Percentiles rank a stretch among this genome's conserved stretches.
Evolutionary conservation across 2,888 invertebrate species (phyloP).

Genomic region (Lasius fuliginosus): DNA sequence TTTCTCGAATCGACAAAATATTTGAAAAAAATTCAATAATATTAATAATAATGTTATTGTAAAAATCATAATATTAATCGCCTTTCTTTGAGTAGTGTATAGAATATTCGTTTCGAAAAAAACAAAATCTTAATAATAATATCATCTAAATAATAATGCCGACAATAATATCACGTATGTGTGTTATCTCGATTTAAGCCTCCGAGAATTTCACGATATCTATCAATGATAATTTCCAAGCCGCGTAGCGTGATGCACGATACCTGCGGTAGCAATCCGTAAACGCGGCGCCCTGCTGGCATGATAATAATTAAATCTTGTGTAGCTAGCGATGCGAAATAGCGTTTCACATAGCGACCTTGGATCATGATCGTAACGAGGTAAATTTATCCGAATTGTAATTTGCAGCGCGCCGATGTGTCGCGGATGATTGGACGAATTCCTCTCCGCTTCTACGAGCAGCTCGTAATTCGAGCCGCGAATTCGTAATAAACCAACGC

Average conservation of each 20-base stretch:
- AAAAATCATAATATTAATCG: neutral
- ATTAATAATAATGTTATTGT: neutral
- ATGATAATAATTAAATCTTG: constrained; percentile 2
- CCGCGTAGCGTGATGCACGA: neutral
- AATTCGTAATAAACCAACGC: constrained; percentile 1
- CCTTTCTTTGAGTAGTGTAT: neutral
- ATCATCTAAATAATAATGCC: neutral
- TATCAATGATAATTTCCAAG: constrained; percentile 6
- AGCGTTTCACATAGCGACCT: constrained; percentile 9
- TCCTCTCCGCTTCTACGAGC: neutral
- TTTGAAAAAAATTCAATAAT: neutral
- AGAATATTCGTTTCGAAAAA: neutral
- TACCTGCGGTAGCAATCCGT: neutral
- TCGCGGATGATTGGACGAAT: neutral
- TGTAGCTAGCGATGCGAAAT: neutral
- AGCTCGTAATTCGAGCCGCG: neutral
- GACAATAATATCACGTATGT: neutral
- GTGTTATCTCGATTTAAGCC: neutral
- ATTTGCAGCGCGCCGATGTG: neutral
- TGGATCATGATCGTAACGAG: constrained; percentile 7
- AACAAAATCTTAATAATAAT: neutral
- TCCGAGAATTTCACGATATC: neutral
- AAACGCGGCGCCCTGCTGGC: constrained; percentile 11
- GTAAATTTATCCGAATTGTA: neutral
- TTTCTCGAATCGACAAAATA: neutral